Percentiles rank a stretch among this genome's conserved stretches.
These are phyloP conservation scores for Macrotis lagotis DNA, from an alignment of 2,113 vertebrate genomes.

Conservation along the genomic window DNA sequence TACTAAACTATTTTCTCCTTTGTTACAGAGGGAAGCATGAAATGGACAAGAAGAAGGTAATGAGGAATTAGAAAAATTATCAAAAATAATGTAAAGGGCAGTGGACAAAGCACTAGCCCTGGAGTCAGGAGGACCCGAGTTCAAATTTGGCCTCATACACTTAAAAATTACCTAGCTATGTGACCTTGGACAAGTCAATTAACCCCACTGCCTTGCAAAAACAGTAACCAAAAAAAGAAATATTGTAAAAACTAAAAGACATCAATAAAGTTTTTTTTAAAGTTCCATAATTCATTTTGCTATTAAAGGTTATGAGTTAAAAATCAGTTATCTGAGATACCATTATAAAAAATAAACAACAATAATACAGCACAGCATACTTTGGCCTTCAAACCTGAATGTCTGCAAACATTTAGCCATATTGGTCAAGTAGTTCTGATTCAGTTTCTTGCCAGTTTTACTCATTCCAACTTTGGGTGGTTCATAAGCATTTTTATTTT, in stretches of 20 bases:
- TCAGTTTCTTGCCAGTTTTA: neutral
- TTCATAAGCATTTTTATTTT: neutral
- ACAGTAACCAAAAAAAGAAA: too few species aligned
- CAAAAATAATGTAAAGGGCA: too few species aligned
- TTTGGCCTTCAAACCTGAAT: neutral
- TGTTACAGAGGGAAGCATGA: neutral
- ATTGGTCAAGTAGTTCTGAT: neutral
- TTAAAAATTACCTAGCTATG: too few species aligned
- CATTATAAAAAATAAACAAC: neutral
- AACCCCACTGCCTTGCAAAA: too few species aligned
- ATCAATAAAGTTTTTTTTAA: neutral
- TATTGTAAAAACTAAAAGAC: neutral
- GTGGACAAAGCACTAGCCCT: too few species aligned
- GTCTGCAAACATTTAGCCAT: neutral
- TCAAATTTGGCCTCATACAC: too few species aligned
- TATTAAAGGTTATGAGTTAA: neutral
- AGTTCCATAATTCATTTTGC: neutral
- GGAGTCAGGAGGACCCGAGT: too few species aligned
- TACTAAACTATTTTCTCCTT: neutral
- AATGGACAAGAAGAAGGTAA: neutral
- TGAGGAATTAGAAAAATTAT: neutral
- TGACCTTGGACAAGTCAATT: too few species aligned
- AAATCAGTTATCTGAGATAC: neutral
- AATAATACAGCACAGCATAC: neutral
- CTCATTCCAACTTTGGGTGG: neutral